Conservation (phyloP, 92 coral and sea anemone species). For the Metridium senile region DNA sequence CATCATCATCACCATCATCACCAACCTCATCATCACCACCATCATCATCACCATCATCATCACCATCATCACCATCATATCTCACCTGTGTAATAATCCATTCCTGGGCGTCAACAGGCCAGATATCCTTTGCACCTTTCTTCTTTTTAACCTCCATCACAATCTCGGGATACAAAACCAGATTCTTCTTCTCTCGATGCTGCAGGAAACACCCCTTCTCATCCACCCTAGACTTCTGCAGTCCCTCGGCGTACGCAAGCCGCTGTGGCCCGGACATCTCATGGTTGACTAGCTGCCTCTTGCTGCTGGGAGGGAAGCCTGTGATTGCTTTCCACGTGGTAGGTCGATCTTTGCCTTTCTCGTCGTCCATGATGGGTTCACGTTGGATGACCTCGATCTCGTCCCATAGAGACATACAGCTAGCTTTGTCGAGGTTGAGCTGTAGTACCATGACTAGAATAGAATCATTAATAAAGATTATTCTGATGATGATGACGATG, state of each 20-base stretch:
- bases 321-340: conserved; percentile 79
- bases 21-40: background rate
- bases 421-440: conserved; percentile 79
- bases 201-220: conserved; percentile 82
- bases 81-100: conserved; percentile 89
- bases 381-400: conserved; percentile 90
- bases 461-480: too few species aligned
- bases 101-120: conserved; percentile 90
- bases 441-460: conserved; percentile 79
- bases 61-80: background rate
- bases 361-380: conserved; percentile 77
- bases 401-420: conserved; percentile 87
- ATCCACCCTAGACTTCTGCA: conserved; percentile 77
- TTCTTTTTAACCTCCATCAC: conserved; percentile 61
- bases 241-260: conserved; percentile 70
- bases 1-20: background rate
- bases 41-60: background rate
- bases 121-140: conserved; percentile 61
- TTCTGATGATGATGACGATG: too few species aligned
- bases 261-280: conserved; percentile 69
- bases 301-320: conserved; percentile 79
- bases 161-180: conserved; percentile 87
- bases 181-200: conserved; percentile 62
- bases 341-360: conserved; percentile 79
- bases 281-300: conserved; percentile 60